Conservation (phyloP, 2,113 vertebrate genomes). For the Apteryx owenii region DNA sequence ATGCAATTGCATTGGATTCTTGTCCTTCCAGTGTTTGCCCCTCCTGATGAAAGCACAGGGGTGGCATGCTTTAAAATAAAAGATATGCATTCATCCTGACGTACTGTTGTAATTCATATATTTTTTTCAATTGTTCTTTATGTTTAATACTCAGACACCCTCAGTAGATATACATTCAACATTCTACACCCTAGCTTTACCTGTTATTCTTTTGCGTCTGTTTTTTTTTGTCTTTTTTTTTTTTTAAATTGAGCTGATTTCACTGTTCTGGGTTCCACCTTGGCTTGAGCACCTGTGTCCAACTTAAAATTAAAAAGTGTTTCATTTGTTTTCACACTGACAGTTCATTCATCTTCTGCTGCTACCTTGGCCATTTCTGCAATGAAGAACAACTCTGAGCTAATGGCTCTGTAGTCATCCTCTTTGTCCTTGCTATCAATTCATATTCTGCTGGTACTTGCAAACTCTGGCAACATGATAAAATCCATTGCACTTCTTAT, state of each 20-base stretch:
- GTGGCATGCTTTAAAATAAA: background rate
- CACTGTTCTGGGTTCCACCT: background rate
- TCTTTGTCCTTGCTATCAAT: slow-evolving; percentile 61
- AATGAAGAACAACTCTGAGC: slow-evolving; percentile 12
- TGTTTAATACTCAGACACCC: rapidly evolving
- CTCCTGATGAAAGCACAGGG: background rate
- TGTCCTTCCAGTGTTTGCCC: background rate
- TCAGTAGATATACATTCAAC: background rate
- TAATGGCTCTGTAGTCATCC: slow-evolving; percentile 40
- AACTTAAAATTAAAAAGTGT: slow-evolving; percentile 47
- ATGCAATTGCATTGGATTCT: background rate
- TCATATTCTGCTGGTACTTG: slow-evolving; percentile 5
- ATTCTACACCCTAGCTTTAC: background rate
- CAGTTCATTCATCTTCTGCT: slow-evolving; percentile 49
- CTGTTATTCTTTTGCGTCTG: background rate
- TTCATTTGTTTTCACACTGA: slow-evolving; percentile 47
- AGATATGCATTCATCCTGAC: background rate
- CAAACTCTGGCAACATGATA: slow-evolving; percentile 7
- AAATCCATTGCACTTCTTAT: background rate
- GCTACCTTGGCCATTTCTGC: slow-evolving; percentile 9
- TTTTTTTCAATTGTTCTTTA: background rate
- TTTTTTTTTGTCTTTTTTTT: background rate
- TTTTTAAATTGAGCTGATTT: background rate
- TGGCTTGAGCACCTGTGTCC: slow-evolving; percentile 1
- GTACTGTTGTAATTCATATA: background rate